These are phyloP conservation scores for Oreocharis arfaki DNA, from an alignment of 2,113 vertebrate species.

Conservation along the genomic window DNA sequence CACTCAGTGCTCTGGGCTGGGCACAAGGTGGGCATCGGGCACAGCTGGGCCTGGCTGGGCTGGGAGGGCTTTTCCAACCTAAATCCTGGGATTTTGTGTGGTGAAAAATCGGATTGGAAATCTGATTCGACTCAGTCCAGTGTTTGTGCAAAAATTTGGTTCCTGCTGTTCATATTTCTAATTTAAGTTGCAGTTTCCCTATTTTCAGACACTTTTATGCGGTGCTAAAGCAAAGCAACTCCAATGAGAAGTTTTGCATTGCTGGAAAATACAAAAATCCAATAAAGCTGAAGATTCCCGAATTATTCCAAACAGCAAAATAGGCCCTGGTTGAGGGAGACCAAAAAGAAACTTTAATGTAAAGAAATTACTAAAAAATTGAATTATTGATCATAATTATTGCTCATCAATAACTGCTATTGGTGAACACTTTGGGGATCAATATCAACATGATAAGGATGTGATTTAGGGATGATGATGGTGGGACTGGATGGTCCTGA, in stretches of 20 bases:
- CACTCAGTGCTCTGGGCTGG: background rate
- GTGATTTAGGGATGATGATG: background rate
- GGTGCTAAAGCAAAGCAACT: background rate
- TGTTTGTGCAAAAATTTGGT: background rate
- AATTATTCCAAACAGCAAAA: background rate
- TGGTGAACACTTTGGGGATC: background rate
- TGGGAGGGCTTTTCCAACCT: background rate
- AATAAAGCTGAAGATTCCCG: background rate
- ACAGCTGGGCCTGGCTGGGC: background rate
- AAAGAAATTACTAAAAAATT: background rate
- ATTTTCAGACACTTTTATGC: background rate
- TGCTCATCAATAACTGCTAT: background rate
- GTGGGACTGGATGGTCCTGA: background rate
- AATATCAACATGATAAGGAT: background rate
- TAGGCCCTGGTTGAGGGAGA: background rate
- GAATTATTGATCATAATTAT: background rate
- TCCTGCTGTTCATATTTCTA: background rate
- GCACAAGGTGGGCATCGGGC: background rate
- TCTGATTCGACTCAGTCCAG: background rate
- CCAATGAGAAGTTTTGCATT: background rate
- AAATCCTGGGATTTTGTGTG: background rate
- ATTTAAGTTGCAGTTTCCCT: background rate
- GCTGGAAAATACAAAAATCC: background rate
- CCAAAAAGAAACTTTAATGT: background rate
- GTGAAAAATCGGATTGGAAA: background rate